These are phyloP conservation scores for Tyria jacobaeae DNA, from an alignment of 2,888 invertebrate genomes.

Conservation along the genomic window DNA sequence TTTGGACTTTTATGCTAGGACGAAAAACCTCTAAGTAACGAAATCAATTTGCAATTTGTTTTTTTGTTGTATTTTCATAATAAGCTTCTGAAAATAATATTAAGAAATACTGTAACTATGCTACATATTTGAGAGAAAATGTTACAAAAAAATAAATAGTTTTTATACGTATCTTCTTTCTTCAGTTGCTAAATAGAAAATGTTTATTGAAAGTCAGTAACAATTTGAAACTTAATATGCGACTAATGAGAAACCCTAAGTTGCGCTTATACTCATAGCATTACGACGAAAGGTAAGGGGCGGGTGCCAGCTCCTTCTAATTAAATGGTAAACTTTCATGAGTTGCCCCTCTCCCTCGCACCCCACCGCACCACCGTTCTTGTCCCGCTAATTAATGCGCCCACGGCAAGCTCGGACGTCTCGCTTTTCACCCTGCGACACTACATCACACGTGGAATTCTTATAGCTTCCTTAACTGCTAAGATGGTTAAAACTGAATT, in stretches of 20 bases:
- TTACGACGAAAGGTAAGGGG: constrained; percentile 79
- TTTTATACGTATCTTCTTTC: no score
- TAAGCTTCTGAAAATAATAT: no score
- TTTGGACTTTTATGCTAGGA: background rate
- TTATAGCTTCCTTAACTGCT: constrained; percentile 22
- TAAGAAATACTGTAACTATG: no score
- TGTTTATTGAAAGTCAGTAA: constrained; percentile 36
- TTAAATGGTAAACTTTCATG: constrained; percentile 87
- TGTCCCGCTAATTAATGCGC: constrained; percentile 83
- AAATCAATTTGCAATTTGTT: no score
- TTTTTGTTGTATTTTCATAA: background rate
- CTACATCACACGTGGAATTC: constrained; percentile 50
- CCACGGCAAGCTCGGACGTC: constrained; percentile 75
- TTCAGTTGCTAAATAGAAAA: background rate
- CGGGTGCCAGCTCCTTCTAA: constrained; percentile 77
- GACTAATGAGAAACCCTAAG: constrained; percentile 79
- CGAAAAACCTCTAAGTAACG: no score
- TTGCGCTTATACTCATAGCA: constrained; percentile 74
- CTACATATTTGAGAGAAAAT: no score
- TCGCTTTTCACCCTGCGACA: constrained; percentile 55
- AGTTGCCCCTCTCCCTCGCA: constrained; percentile 65
- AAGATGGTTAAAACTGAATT: constrained; percentile 3
- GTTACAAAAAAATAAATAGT: background rate
- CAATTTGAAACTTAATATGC: constrained; percentile 65
- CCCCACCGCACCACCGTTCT: constrained; percentile 32